Evolutionary conservation across 2,113 vertebrate genomes (phyloP).

Genomic region (Corythornis cristatus): DNA sequence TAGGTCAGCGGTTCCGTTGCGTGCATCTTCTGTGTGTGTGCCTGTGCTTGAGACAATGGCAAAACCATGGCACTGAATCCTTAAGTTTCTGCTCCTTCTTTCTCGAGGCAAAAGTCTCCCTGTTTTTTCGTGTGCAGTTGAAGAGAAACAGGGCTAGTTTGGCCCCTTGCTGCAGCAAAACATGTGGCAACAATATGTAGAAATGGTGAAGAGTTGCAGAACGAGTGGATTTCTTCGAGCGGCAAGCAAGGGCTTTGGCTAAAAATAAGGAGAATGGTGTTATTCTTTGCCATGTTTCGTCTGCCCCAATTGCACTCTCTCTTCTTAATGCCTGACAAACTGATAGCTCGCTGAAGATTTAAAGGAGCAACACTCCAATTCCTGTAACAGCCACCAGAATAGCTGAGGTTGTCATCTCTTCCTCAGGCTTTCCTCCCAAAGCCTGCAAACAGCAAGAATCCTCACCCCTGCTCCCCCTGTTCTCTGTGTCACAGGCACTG

Average conservation of each 20-base stretch:
- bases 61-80: neutral
- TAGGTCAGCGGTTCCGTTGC: slow-evolving; percentile 24
- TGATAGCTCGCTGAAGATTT: slow-evolving; percentile 31
- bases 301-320: slow-evolving; percentile 30
- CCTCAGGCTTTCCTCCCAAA: neutral
- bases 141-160: neutral
- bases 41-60: neutral
- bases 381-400: neutral
- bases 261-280: slow-evolving; percentile 43
- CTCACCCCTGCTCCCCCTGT: neutral
- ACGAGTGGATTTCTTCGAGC: slow-evolving; percentile 7
- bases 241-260: neutral
- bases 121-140: neutral
- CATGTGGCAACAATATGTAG: neutral
- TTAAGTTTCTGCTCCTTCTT: neutral
- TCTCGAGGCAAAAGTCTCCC: neutral
- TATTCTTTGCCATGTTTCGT: slow-evolving; percentile 19
- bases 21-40: neutral
- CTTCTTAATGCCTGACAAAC: slow-evolving; percentile 15
- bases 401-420: neutral
- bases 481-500: neutral
- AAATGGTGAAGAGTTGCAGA: neutral
- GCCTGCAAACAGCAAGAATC: neutral
- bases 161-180: neutral
- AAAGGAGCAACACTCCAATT: slow-evolving; percentile 18